Evolutionary conservation across 2,888 invertebrate genomes (phyloP), one percentile per base, ranked within the genome.

Genomic region (Macrosiphum euphorbiae): DNA sequence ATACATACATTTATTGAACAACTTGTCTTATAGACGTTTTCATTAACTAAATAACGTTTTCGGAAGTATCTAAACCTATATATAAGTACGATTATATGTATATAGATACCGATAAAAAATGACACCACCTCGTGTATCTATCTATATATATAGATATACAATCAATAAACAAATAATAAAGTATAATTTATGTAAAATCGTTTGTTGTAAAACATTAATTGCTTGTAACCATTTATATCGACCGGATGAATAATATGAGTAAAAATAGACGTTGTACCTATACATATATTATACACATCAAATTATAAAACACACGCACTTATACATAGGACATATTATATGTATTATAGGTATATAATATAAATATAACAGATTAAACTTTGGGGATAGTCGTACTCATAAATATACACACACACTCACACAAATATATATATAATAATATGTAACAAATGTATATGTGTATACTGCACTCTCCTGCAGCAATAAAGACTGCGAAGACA

Each of bases 171-270:
- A 78, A 35, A 78, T 35, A 78, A 78, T 78, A 78, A 35, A 35
- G 20, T 35, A 78, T 78, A 78, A 78, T 78, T 78, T 35, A 78
- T 78, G 78, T 20, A 35, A 78, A 78, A 78, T 58, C 84, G 84
- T 84, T 84, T 84, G 84, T 35, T 86, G 86, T 86, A n/a, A 86
- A 86, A 86, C 86, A 86, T 20, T 78, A 78, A 78, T 78, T 78
- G 35, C 35, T 78, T 78, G 78, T 78, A 78, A 78, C 47, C 47
- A 35, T 78, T 78, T 78, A 78, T 35, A 78, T 78, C 35, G 78
- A 35, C 16, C 3, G 35, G 35, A 78, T 2, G 78, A 78, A 78
- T 20, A 35, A 78, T 78, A 78, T 78, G 20, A 78, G 78, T 78
- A 78, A 78, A 78, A 78, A 78, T 78, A 78, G 78, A 35, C 35